Base-by-base conservation (phyloP, 1,140 invertebrate genomes). In the Drosophila novamexicana region DNA sequence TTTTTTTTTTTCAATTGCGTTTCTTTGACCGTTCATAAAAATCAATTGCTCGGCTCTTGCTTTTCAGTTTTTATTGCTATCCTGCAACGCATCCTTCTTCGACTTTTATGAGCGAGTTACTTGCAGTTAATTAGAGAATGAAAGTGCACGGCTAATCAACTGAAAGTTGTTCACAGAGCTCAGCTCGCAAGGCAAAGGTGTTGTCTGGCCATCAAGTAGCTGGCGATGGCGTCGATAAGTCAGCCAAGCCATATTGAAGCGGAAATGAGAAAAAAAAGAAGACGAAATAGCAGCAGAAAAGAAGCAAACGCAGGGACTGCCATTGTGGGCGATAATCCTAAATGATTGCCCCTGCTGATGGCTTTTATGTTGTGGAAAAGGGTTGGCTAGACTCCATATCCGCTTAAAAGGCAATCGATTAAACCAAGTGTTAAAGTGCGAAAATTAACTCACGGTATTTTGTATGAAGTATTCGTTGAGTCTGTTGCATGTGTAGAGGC, bases 91-190 rank as follows among this genome's bases (percentile, higher is more conserved):
- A 63, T 62, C 40, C 58, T 47, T 12, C 18, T 39, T 16, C 18
- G 58, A 63, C 68, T 80, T 84, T 80, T 84, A 84, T 84, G 81
- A 85, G 65, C 61, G 67, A 71, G 67, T 64, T 58, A 63, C 62
- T 57, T 79, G 67, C 73, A 80, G 77, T 85, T 84, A 85, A 84
- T 84, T 84, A 84, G 69, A 66, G 53, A 70, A 52, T 18, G 34
- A 85, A 85, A 77, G 67, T 64, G 57, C 64, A 18, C 57, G 50
- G 69, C 75, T 74, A 77, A 77, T 77, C 75, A 77, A 74, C 57
- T 77, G 64, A 74, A 77, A 77, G 69, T 67, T 74, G 63, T 59
- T 70, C 62, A 34, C 14, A 6, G 42, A 49, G 40, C 50, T 44
- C 9, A 71, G 42, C 54, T 37, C 50, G 39, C 32, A 68, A 47